Base-by-base conservation (phyloP, 2,797 vertebrate genomes). In the Sebastes umbrosus region DNA sequence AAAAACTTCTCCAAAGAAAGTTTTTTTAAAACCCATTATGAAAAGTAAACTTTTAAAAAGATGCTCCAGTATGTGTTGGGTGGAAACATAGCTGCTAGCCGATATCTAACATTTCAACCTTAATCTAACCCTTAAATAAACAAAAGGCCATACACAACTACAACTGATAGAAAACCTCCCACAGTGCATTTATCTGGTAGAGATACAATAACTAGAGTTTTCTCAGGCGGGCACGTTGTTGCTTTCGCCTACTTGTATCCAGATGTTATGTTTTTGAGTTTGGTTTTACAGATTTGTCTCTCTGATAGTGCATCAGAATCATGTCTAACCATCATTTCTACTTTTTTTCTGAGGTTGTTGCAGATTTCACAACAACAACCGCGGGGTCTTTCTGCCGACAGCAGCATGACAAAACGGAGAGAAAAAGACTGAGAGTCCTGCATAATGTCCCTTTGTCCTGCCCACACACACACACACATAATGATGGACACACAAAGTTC, bases 371-470 rank as follows among this genome's bases (percentile, higher is more conserved):
- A 82, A 65, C 13, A 31, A 55, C 14, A 68, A 60, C 32, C 5
- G 1, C 7, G 2, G 29, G 39, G 39, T 27, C 43, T 72, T 43
- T 69, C 58, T 29, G 22, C 36, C 60, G 73, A 68, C 50, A 64
- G 69, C 69, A 32, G 46, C 27, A 32, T 71, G 50, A 75, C 29
- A 62, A 75, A 84, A 64, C 3, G 5, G 20, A 75, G 27, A 64
- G 13, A 32, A 64, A 68, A 73, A 77, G 55, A 66, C 29, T 43
- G 43, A 72, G 67, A 73, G 67, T 58, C 39, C 66, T 57, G 73
- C 27, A 79, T 68, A 82, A 77, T 83, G 65, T 79, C 71, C 75
- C 79, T 89, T 92, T 90, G 86, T 92, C 83, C 85, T 88, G 76
- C 60, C 75, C 70, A 71, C 71, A 82, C 69, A 79, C 75, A 80